Base-by-base conservation (phyloP, 1,140 invertebrate genomes). In the Sinella curviseta region DNA sequence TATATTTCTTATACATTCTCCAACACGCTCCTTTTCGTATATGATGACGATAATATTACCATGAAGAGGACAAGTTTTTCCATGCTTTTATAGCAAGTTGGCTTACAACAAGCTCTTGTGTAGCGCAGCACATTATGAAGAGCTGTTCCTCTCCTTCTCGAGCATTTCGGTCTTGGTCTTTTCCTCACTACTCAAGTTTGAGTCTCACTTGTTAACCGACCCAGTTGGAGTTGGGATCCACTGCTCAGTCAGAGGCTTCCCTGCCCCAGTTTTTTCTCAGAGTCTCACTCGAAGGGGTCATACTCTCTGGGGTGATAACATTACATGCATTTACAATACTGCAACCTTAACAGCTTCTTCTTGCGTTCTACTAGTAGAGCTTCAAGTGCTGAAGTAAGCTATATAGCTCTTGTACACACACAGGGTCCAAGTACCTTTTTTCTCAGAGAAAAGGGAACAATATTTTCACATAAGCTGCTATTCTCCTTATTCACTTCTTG, bases 171-270 rank as follows among this genome's bases (percentile, higher is more conserved):
- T 60, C 57, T 26, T 48, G 39, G 65, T 33, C 31, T 70, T 70
- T 70, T 70, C 30, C 65, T 65, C 57, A 65, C 57, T 65, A 4
- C 26, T 70, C 65, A 70, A 70, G 65, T 33, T 24, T 70, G 65
- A 70, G 65, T 30, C 65, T 70, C 65, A 70, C 65, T 70, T 70
- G 65, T 70, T 70, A 70, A 70, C 65, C 65, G 65, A 70, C 65
- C 65, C 65, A 70, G 65, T 70, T 70, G 65, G 65, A 70, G 65
- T 70, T 80, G 82, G 79, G 76, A 78, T 81, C 77, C 80, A 78
- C 77, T 79, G 39, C 82, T 82, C 78, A 78, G 79, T 79, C 31
- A 81, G 80, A 82, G 82, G 79, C 82, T 82, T 76, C 77, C 77
- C 74, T 81, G 79, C 55, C 79, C 81, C 81, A 80, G 81, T 82